phyloP scores from a whole-genome alignment of 1,140 invertebrate species.

The Musca vetustissima region DNA sequence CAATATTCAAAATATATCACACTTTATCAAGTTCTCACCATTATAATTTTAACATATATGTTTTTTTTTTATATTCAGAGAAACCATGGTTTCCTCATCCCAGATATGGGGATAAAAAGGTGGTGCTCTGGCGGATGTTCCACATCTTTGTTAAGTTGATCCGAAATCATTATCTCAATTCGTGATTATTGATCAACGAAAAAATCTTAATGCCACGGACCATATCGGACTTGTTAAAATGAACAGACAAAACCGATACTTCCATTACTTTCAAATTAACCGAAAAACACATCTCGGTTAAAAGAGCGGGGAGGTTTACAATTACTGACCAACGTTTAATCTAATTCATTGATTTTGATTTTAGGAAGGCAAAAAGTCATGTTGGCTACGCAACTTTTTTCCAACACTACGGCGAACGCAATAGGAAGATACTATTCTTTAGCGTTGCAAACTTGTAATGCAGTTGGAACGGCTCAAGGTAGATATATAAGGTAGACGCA shows the following conservation, averaged over 20 bases:
- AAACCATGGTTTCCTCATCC: too few relatives aligned
- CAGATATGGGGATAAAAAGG: too few relatives aligned
- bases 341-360: not conserved
- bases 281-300: not conserved
- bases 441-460: not conserved
- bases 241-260: not conserved
- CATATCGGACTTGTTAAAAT: not conserved
- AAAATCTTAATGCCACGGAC: not conserved
- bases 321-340: too few relatives aligned
- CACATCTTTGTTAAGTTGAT: conserved; percentile 4
- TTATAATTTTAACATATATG: too few relatives aligned
- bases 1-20: too few relatives aligned
- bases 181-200: not conserved
- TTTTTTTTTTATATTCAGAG: too few relatives aligned
- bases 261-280: not conserved
- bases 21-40: too few relatives aligned
- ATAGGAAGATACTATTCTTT: not conserved
- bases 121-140: too few relatives aligned
- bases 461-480: not conserved
- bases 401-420: not conserved
- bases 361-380: conserved; percentile 13
- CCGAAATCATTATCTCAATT: conserved; percentile 6
- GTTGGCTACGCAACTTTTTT: conserved; percentile 13
- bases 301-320: not conserved
- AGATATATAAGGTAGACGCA: too few relatives aligned